Base-by-base conservation (phyloP, 1,140 invertebrate species). In the Cydia strobilella region DNA sequence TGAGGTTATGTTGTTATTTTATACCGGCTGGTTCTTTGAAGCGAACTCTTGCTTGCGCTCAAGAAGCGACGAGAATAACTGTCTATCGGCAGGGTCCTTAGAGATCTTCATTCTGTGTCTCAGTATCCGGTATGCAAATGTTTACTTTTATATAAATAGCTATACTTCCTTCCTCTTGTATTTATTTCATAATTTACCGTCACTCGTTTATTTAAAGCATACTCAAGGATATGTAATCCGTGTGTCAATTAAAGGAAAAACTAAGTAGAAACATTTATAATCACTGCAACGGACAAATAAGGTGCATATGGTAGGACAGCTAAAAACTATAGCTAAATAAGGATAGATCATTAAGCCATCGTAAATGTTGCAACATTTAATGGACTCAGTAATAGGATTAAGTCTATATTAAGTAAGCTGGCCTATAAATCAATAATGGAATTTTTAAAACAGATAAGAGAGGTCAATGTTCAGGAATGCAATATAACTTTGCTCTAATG, bases 391-490 rank as follows among this genome's bases (percentile, higher is more conserved):
- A 23, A 59, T 59, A 59, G 54, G 18, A 59, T 59, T 59, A 59
- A 59, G 54, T 59, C 54, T 59, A 59, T 59, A 59, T 59, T 59
- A 59, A 23, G 54, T 23, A 23, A 23, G 48, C 54, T 23, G 54
- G 54, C 7, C 54, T 59, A 59, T 59, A 59, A 59, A 59, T 59
- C 54, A 23, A 23, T 59, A 59, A 59, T 59, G 54, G 54, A 23
- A 59, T 59, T 59, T 59, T 59, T 59, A 59, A 59, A 59, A 12
- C 54, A 59, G 54, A 23, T 59, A 59, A 23, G 18, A 59, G 54
- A 59, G 54, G 54, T 59, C 20, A 59, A 10, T 59, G 54, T 59
- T 20, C 54, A 59, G 18, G 54, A 59, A 59, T 59, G 54, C 20
- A 51, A 51, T 18, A 59, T 59, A 54, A n/a, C 6, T n/a, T 54